Evolutionary conservation across 2,888 invertebrate species (phyloP).

Genomic region (Heterodera filipjevi): DNA sequence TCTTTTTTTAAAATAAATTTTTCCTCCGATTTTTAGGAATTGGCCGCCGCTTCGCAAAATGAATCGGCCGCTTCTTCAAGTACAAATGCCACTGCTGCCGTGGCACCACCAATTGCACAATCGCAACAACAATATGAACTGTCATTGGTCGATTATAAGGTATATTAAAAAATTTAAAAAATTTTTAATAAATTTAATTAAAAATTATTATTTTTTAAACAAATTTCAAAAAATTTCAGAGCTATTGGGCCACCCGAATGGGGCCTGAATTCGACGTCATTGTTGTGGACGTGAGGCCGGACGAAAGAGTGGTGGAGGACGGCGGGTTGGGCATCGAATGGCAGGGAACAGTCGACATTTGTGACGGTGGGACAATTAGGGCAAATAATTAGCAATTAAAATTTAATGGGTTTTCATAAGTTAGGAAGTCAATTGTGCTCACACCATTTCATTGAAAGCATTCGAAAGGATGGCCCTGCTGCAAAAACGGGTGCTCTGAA

Average conservation of each 20-base stretch:
- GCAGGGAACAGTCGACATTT: constrained; percentile 89
- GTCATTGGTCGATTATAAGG: constrained; percentile 24
- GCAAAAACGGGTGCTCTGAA: constrained; percentile 85
- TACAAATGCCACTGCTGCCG: not conserved
- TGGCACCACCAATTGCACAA: not conserved
- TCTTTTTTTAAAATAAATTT: too few relatives aligned
- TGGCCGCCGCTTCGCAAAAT: constrained; percentile 17
- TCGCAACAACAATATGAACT: constrained; percentile 22
- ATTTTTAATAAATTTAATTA: too few relatives aligned
- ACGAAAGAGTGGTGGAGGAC: constrained; percentile 71
- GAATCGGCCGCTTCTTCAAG: constrained; percentile 21
- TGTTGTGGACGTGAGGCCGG: constrained; percentile 50
- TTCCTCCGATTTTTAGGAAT: constrained; percentile 14
- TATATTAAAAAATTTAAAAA: not conserved
- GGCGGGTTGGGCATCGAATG: constrained; percentile 85
- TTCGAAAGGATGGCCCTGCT: constrained; percentile 95
- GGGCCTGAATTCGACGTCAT: constrained; percentile 46
- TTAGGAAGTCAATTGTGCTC: constrained; percentile 83
- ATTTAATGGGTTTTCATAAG: not conserved
- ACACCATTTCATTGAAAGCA: constrained; percentile 91
- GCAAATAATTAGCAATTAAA: not conserved
- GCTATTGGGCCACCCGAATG: constrained; percentile 44
- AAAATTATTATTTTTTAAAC: not conserved
- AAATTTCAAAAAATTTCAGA: constrained; percentile 22
- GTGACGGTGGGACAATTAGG: constrained; percentile 74